Percentiles rank a stretch among this genome's conserved stretches.
These are phyloP conservation scores for Cremastinae sp. DNA, from an alignment of 2,888 invertebrate genomes.

Conservation along the genomic window DNA sequence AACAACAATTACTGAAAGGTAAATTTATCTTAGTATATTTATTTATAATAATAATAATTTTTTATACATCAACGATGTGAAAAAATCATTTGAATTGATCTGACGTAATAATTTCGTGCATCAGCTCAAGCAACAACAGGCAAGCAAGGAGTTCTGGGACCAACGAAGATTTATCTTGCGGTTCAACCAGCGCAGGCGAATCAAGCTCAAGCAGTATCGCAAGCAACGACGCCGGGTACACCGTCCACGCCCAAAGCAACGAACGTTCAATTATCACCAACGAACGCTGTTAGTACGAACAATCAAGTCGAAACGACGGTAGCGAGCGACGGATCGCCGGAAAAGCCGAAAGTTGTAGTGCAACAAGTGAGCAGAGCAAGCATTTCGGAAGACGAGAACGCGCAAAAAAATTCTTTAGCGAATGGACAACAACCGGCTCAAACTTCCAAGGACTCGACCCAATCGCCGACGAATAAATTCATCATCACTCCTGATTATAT, in stretches of 20 bases:
- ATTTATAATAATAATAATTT: neutral
- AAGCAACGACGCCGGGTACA: slow-evolving; percentile 61
- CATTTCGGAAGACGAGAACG: slow-evolving; percentile 70
- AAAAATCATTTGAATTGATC: neutral
- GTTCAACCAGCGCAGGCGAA: slow-evolving; percentile 86
- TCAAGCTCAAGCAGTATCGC: slow-evolving; percentile 49
- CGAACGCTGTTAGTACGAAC: slow-evolving; percentile 28
- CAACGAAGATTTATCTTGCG: slow-evolving; percentile 92
- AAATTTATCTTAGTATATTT: slow-evolving; percentile 44
- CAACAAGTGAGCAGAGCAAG: slow-evolving; percentile 75
- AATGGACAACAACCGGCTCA: slow-evolving; percentile 78
- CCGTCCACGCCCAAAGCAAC: slow-evolving; percentile 60
- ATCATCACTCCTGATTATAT: slow-evolving; percentile 95
- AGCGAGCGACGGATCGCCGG: slow-evolving; percentile 74
- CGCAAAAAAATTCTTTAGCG: slow-evolving; percentile 71
- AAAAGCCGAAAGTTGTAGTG: slow-evolving; percentile 76
- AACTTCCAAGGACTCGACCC: slow-evolving; percentile 72
- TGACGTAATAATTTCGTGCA: slow-evolving; percentile 21
- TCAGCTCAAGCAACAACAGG: slow-evolving; percentile 92
- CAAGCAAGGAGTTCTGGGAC: slow-evolving; percentile 91
- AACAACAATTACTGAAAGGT: slow-evolving; percentile 93
- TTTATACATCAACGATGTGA: neutral
- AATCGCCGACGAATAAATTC: slow-evolving; percentile 84
- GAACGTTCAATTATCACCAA: slow-evolving; percentile 62
- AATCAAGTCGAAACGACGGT: slow-evolving; percentile 70